Evolutionary conservation across 2,888 invertebrate species (phyloP), one percentile per base, ranked within the genome.

Genomic region (Chydorus sphaericus): DNA sequence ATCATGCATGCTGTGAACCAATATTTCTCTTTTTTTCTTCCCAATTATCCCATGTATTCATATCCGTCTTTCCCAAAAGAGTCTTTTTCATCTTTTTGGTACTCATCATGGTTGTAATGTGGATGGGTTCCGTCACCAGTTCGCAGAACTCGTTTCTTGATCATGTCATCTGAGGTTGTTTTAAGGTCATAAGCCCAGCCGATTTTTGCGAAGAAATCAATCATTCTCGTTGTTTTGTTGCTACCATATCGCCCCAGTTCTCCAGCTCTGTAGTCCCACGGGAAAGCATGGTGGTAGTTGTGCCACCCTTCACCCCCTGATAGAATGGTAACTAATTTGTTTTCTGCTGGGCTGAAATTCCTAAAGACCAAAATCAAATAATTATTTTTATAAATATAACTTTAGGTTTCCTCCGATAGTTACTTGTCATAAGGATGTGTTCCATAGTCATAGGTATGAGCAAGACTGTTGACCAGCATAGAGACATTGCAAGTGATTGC

Each of bases 381-480:
- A n/a, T n/a, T n/a, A n/a, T n/a, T n/a, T n/a, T n/a, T 6, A n/a
- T 39, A 8, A n/a, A 39, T 39, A 10, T 23, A 8, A 23, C 7
- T 39, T 6, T 16, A 39, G 6, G 16, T n/a, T 33, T 33, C 36
- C 10, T 33, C 6, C 6, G 39, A 39, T 8, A 71, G 74, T 70
- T 66, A 84, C 83, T 77, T 82, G 71, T 94, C 93, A 66, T 92
- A 94, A 0, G 94, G 93, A 66, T 82, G 82, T 63, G 82, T 81
- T n/a, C 93, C 93, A 63, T 82, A 80, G n/a, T 93, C 93, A 79
- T 85, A 92, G 75, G 88, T 79, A 69, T 94, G 94, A 0, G 94
- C 93, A 11, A 86, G 84, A 67, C 91, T 91, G 70, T 94, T 94
- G n/a, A 94, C 92, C 64, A 85, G 80, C 77, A 86, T 96, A 1